Base-by-base conservation (phyloP, 1,140 invertebrate genomes). In the Argopecten irradians region DNA sequence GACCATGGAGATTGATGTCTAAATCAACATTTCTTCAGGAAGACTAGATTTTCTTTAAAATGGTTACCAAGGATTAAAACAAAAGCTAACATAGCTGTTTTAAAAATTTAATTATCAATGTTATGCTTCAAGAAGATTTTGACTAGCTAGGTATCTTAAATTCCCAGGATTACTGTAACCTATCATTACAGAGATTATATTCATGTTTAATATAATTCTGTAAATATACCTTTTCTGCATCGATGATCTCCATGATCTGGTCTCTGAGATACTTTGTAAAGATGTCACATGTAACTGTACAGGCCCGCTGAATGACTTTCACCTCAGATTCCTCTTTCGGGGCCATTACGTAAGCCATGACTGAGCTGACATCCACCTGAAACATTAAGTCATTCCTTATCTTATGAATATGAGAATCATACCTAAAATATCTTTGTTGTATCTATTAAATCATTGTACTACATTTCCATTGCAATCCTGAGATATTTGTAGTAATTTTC, bases 221-320 rank as follows among this genome's bases (percentile, higher is more conserved):
- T 55, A 35, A 36, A 85, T 22, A 33, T 96, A 98, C 98, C 95
- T 96, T 97, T 94, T 99, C 99, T 11, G 98, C 97, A 96, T 99
- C 99, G 94, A 99, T 99, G 92, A 99, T 98, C 95, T 99, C 98
- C 97, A 99, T 99, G 88, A 99, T 98, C 96, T 99, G 98, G 96
- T 99, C 98, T 95, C 98, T 98, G 11, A 99, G 96, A 96, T 99
- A 99, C 94, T 99, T 99, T 35, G 97, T 98, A 95, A 99, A 99
- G 7, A 99, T 97, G 96, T 99, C 99, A 84, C 98, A 97, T 35
- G 98, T 98, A 9, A 99, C 98, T 92, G 98, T 96, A 92, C 97
- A 98, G 0, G 99, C 98, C 96, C 98, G 99, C 95, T 98, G 99
- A 83, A 99, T 97, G n/a, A 97, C 97, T 34, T 97, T 97, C 39